A percentile compares a stretch with the other conserved stretches of the same genome.
These are phyloP conservation scores for Melitaea cinxia DNA, from an alignment of 1,140 invertebrate species.

Conservation along the genomic window DNA sequence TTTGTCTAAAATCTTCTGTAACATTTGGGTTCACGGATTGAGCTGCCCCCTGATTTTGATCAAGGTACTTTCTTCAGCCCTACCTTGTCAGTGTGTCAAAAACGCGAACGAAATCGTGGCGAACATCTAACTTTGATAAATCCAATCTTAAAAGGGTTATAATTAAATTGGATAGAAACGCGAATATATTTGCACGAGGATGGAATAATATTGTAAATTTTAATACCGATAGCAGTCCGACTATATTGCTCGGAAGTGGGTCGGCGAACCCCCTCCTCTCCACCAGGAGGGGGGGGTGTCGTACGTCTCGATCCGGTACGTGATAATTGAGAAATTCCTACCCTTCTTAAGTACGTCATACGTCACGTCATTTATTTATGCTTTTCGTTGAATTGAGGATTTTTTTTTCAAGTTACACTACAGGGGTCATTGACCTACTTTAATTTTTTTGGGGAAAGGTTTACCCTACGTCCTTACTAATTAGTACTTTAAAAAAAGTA, in stretches of 20 bases:
- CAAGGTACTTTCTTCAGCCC: no score
- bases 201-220: slow-evolving; percentile 13
- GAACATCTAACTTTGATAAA: no score
- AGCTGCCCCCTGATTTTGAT: no score
- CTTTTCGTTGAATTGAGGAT: background rate
- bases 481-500: no score
- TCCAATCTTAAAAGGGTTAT: background rate
- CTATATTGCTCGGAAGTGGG: slow-evolving; percentile 39
- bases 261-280: slow-evolving; percentile 25
- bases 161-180: slow-evolving; percentile 3
- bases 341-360: slow-evolving; percentile 23
- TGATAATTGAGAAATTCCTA: slow-evolving; percentile 46
- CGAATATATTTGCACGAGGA: slow-evolving; percentile 1
- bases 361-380: slow-evolving; percentile 14
- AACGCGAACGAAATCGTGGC: no score
- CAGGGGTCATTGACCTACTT: background rate
- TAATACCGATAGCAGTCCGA: slow-evolving; percentile 26
- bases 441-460: background rate
- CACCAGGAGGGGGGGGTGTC: slow-evolving; percentile 17
- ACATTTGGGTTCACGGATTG: no score
- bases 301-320: slow-evolving; percentile 46
- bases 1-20: no score
- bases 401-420: background rate
- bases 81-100: no score
- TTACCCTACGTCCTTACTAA: no score